These are phyloP conservation scores for Allophyes oxyacanthae DNA, from an alignment of 2,888 invertebrate species.

Conservation along the genomic window DNA sequence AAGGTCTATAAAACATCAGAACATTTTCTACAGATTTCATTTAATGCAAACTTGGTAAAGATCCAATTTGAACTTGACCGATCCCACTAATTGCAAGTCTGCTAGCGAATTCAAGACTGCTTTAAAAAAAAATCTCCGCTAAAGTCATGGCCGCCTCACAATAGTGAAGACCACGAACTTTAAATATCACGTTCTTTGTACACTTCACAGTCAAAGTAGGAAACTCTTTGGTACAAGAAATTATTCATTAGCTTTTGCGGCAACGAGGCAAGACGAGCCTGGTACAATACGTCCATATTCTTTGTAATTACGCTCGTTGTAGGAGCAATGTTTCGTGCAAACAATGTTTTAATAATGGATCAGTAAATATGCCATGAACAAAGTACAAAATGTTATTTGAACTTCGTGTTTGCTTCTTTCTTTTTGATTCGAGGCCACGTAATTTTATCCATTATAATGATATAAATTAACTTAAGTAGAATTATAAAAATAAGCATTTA, in stretches of 20 bases:
- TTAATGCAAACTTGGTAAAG: constrained; percentile 47
- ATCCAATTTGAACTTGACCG: constrained; percentile 55
- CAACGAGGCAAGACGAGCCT: constrained; percentile 42
- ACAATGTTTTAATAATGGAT: constrained; percentile 22
- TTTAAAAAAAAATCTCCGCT: constrained; percentile 40
- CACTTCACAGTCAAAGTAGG: constrained; percentile 64
- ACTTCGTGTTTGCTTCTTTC: too few relatives aligned
- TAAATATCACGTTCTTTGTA: constrained; percentile 56
- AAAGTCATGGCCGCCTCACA: constrained; percentile 17
- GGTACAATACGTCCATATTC: constrained; percentile 42
- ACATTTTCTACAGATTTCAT: constrained; percentile 43
- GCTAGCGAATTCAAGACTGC: constrained; percentile 33
- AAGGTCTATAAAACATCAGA: constrained; percentile 12
- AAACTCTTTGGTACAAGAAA: constrained; percentile 70
- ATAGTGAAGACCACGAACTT: constrained; percentile 50
- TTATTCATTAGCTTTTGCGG: constrained; percentile 70
- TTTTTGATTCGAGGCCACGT: too few relatives aligned
- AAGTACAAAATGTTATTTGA: not conserved
- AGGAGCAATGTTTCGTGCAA: constrained; percentile 21
- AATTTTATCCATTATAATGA: too few relatives aligned
- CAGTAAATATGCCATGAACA: not conserved
- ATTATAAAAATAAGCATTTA: too few relatives aligned
- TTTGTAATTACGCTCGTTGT: constrained; percentile 35
- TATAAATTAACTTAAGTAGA: too few relatives aligned
- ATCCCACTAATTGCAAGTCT: constrained; percentile 52